Base-by-base conservation (phyloP, 2,888 invertebrate species). In the Melanostoma mellinum region DNA sequence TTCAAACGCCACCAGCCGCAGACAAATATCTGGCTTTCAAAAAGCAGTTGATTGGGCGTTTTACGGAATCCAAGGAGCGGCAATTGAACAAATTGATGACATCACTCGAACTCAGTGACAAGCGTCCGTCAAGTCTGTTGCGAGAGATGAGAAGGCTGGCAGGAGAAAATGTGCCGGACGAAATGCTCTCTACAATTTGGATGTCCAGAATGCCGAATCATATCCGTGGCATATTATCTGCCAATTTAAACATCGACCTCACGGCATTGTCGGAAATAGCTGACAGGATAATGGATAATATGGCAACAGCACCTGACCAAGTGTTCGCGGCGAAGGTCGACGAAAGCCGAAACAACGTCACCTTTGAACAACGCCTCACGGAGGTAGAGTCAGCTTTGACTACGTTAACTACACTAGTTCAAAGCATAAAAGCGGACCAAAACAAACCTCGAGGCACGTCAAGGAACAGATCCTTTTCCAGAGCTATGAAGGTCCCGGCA, bases 1-100 rank as follows among this genome's bases (percentile, higher is more conserved):
- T 35, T 2, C 33, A 33, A 46, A n/a, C 44, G 4, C 48, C 63
- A 3, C 63, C 46, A 3, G 35, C 3, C 32, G 46, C 2, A n/a
- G 10, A 68, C 55, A 68, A 68, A 44, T 68, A 68, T n/a, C 2
- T 9, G 32, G 33, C 42, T 9, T 55, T 68, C 3, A 55, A 68
- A 30, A n/a, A 20, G 10, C 35, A 35, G 6, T 10, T 48, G 8
- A 46, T 63, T 35, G 40, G 4, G 4, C 38, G 52, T 5, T 67
- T 67, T n/a, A 9, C 42, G 4, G 67, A 42, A 32, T 67, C 53
- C 4, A 38, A 67, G 10, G 46, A 63, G 36, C 33, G 9, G 6
- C 46, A 63, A 10, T n/a, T 63, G 3, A 63, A 48, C n/a, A 33
- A n/a, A 5, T 42, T 63, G 3, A n/a, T 48, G 36, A 56, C 33